Evolutionary conservation across 2,113 vertebrate species (phyloP), one percentile per base, ranked within the genome.

Genomic region (Phaetusa simplex): DNA sequence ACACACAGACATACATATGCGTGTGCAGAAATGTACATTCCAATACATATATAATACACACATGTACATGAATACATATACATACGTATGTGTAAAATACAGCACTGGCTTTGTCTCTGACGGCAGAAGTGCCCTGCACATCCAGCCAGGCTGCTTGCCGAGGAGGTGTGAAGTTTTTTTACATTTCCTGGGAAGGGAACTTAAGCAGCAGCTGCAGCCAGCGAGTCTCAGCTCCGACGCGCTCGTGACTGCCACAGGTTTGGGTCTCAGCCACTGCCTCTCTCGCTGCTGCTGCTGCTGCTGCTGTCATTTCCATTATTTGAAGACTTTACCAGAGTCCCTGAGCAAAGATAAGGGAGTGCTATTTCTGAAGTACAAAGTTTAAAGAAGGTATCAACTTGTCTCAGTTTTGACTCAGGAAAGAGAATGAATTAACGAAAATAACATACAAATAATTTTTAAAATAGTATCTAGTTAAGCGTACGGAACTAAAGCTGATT

Each of bases 371-470:
- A 80, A 88, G 29, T n/a, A 38, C 6, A 27, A 18, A 56, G 24
- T 73, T 72, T 24, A 78, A 85, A 81, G 36, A 53, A 69, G 72
- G 8, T 18, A 52, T 87, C 52, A 74, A 1, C 11, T 29, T 67
- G 17, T n/a, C 56, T 74, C 40, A 15, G 5, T 71, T 91, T 94
- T 72, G 47, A 43, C 22, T n/a, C 40, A 36, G 71, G 74, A 67
- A 20, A 56, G 27, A 72, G 19, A 56, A 56, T 52, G 67, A 59
- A n/a, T 82, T 74, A 45, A 49, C 17, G 85, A 71, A 82, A 40
- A 30, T 24, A 81, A 8, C 6, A 45, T 9, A 30, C 0, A 1
- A 74, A 52, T 47, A 23, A 65, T 61, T 73, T n/a, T 5, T 0
- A 42, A 79, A 65, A 32, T 30, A 80, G 3, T 30, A 14, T 14